Evolutionary conservation across 2,113 vertebrate species (phyloP).

Genomic region (Uropsilus gracilis): DNA sequence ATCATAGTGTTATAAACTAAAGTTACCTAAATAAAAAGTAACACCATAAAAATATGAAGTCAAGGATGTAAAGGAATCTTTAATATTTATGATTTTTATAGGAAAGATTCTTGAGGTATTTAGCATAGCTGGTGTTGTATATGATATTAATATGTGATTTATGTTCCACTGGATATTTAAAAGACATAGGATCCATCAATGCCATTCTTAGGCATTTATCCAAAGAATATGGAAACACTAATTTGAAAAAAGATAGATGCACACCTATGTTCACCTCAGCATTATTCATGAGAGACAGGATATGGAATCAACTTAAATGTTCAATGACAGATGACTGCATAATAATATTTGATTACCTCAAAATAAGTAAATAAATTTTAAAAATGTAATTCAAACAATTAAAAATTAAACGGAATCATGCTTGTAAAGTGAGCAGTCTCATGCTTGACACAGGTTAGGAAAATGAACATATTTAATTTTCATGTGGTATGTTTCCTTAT

Average conservation of each 20-base stretch:
- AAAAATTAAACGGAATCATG: background rate
- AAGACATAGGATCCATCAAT: background rate
- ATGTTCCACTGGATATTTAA: background rate
- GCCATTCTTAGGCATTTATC: no score
- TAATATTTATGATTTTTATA: background rate
- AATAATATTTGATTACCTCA: background rate
- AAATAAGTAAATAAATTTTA: background rate
- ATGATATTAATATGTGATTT: background rate
- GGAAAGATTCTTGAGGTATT: background rate
- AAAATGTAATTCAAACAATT: no score
- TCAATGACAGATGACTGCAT: no score
- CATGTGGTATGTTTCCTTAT: background rate
- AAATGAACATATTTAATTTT: background rate
- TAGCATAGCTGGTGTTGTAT: background rate
- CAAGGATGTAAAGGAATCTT: background rate
- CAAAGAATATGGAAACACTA: no score
- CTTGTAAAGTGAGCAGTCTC: background rate
- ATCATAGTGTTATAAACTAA: no score
- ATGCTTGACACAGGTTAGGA: background rate
- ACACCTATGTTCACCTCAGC: no score
- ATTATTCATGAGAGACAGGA: no score
- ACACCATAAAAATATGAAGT: no score
- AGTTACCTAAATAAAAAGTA: no score
- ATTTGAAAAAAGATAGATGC: no score
- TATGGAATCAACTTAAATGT: no score